Base-by-base conservation (phyloP, 2,113 vertebrate species). In the Bathybates hornii region DNA sequence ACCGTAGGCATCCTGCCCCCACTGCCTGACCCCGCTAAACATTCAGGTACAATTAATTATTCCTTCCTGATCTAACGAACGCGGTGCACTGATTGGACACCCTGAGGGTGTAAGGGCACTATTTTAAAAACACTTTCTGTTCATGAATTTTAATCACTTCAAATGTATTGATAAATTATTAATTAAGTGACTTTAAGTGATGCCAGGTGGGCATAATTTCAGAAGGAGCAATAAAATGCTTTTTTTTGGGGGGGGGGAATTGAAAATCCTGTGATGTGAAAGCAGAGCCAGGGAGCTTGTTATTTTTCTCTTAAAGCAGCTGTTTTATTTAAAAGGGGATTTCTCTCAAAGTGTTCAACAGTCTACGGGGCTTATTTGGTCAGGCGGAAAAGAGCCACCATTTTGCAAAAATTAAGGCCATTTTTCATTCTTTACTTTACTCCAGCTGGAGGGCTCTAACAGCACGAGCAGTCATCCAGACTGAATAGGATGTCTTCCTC, bases 141-240 rank as follows among this genome's bases (percentile, higher is more conserved):
- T 96, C 96, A 97, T 97, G 95, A 96, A 97, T 96, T 96, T 97
- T 96, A 96, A 97, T 97, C 95, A 96, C 93, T 94, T 93, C 89
- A 96, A 96, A 96, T 96, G 91, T 96, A 97, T 96, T 94, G 94
- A 96, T 97, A 95, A 95, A 97, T 96, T 96, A 97, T 97, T 96
- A 96, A 97, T 96, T 95, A 96, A 95, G 95, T 95, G 95, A 96
- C 95, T 96, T 94, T 96, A 96, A 96, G 95, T 96, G 96, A 95
- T 95, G 95, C 95, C 96, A 96, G 96, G 96, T 97, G 96, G 96
- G 95, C 95, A 95, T 96, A 92, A 95, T 96, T 97, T 96, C 94
- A 95, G 95, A 95, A 96, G 93, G 91, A 95, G 94, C 92, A 94
- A 91, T 90, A 93, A 95, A 95, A 95, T 88, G 94, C 92, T 95